Percentiles rank a stretch among this genome's conserved stretches.
Conservation (phyloP, 2,113 vertebrate genomes). For the Sylvietta virens region DNA sequence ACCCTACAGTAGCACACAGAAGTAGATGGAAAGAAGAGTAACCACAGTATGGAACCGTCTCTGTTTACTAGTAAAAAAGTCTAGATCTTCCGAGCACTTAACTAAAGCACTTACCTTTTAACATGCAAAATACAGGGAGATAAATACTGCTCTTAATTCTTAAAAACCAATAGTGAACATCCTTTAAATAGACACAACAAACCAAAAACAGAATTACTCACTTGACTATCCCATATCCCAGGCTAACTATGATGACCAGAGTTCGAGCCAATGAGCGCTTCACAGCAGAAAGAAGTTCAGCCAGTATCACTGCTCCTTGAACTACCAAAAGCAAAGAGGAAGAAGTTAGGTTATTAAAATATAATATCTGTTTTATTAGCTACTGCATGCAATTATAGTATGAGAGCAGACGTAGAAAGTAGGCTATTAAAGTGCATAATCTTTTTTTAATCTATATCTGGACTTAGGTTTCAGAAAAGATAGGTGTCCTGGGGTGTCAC, state of each 20-base stretch:
- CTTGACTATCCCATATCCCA: conserved; percentile 95
- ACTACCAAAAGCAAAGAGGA: conserved; percentile 68
- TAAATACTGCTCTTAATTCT: neutral
- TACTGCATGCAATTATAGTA: neutral
- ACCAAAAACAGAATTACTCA: conserved; percentile 63
- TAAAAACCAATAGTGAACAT: neutral
- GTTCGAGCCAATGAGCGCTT: conserved; percentile 91
- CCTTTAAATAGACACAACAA: neutral
- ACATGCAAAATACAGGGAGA: neutral
- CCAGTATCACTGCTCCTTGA: conserved; percentile 87
- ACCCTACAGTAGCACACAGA: neutral
- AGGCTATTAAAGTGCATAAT: neutral
- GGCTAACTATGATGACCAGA: conserved; percentile 92
- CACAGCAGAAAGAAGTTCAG: conserved; percentile 90
- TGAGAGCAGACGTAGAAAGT: neutral
- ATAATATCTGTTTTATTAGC: neutral
- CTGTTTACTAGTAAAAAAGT: neutral
- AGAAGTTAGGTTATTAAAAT: neutral
- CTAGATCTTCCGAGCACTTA: neutral
- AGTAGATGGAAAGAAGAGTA: neutral
- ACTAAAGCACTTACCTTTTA: neutral
- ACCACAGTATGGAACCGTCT: neutral
- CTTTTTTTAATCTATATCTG: neutral
- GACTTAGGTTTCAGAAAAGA: neutral
- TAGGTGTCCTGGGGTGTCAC: no score